phyloP scores from a whole-genome alignment of 2,888 invertebrate species.

The Amphipyra berbera region DNA sequence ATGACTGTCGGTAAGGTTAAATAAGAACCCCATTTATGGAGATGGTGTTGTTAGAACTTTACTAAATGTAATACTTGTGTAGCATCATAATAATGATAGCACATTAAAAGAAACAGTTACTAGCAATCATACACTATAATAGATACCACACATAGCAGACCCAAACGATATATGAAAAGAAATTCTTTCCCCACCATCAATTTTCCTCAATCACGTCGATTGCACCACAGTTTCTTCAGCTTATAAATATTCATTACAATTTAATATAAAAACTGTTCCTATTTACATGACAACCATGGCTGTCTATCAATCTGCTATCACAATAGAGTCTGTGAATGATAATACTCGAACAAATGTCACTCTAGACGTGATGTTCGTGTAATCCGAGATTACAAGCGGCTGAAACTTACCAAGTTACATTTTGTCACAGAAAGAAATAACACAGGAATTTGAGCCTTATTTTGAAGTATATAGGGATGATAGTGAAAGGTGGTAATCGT shows the following conservation, averaged over 20 bases:
- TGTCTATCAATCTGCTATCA: constrained; percentile 58
- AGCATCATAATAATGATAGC: constrained; percentile 33
- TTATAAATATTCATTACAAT: constrained; percentile 57
- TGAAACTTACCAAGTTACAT: constrained; percentile 22
- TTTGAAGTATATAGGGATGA: rapidly evolving
- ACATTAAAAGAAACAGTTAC: constrained; percentile 35
- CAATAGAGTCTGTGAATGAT: constrained; percentile 54
- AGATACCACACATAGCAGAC: neutral
- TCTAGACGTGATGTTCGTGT: constrained; percentile 52
- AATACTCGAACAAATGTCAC: constrained; percentile 55
- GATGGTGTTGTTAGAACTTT: constrained; percentile 8
- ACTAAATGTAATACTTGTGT: constrained; percentile 7
- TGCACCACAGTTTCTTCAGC: constrained; percentile 37
- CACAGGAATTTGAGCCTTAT: constrained; percentile 24
- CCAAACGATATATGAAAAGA: constrained; percentile 30
- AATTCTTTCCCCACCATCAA: constrained; percentile 31
- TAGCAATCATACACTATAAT: constrained; percentile 5
- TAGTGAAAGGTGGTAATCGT: neutral
- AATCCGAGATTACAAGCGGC: constrained; percentile 56
- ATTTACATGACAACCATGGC: constrained; percentile 54
- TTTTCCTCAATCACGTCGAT: constrained; percentile 42
- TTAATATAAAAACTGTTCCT: constrained; percentile 52
- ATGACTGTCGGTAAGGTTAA: neutral
- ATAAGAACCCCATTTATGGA: neutral
- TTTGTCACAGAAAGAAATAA: neutral